These are phyloP conservation scores for Automeris io DNA, from an alignment of 2,888 invertebrate genomes.

Conservation along the genomic window DNA sequence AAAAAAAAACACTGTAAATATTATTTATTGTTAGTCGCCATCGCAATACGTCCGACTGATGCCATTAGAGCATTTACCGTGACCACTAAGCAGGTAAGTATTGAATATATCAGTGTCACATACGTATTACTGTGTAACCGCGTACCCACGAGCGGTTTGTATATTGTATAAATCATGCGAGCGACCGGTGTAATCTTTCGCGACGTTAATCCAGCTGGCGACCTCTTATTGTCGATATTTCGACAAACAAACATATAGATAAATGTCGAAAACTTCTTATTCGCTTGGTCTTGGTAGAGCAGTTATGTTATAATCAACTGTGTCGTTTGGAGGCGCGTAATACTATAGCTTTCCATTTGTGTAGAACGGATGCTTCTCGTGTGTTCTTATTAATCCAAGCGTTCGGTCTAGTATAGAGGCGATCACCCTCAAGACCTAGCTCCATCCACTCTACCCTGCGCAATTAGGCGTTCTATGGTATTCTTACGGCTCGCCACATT, in stretches of 20 bases:
- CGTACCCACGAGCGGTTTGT: constrained; percentile 22
- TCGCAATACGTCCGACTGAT: background rate
- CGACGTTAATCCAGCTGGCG: constrained; percentile 42
- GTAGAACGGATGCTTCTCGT: too few relatives aligned
- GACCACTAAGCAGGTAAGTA: background rate
- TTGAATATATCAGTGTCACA: constrained; percentile 7
- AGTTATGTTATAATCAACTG: too few relatives aligned
- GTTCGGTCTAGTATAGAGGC: too few relatives aligned
- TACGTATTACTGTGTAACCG: constrained; percentile 1
- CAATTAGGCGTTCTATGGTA: too few relatives aligned
- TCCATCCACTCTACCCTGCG: too few relatives aligned
- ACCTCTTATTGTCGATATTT: constrained; percentile 22
- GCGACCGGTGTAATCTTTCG: constrained; percentile 43
- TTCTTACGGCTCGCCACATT: too few relatives aligned
- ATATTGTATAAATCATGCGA: constrained; percentile 51
- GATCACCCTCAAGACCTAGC: too few relatives aligned
- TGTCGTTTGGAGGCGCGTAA: too few relatives aligned
- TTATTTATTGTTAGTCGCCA: too few relatives aligned
- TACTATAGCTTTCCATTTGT: too few relatives aligned
- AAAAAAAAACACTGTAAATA: background rate
- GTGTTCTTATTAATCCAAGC: too few relatives aligned
- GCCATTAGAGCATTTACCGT: background rate
- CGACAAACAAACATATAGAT: background rate
- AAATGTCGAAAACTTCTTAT: background rate
- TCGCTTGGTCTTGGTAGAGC: background rate